A percentile compares a stretch with the other conserved stretches of the same genome.
Conservation (phyloP, 64 coral and sea anemone genomes). For the Trachythela sp. region DNA sequence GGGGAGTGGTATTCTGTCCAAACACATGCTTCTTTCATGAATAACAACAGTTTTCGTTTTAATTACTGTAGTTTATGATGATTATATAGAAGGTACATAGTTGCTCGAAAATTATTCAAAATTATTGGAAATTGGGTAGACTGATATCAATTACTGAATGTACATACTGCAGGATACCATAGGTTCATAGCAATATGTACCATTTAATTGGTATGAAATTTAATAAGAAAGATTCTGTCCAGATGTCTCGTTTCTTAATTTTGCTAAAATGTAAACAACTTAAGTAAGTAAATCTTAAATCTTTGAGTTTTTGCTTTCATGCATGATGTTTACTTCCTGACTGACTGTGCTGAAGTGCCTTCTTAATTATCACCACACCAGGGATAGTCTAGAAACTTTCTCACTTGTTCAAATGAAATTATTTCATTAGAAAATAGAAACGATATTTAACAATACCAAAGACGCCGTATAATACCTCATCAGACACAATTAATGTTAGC, state of each 20-base stretch:
- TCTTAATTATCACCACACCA: neutral
- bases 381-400: neutral
- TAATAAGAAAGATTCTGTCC: neutral
- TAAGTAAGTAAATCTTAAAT: neutral
- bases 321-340: neutral
- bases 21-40: too few relatives aligned
- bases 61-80: too few relatives aligned
- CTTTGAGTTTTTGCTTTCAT: neutral
- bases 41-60: too few relatives aligned
- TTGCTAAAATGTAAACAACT: neutral
- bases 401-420: neutral
- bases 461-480: neutral
- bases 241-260: neutral
- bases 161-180: too few relatives aligned
- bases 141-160: too few relatives aligned
- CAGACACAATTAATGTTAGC: neutral
- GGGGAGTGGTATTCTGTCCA: too few relatives aligned
- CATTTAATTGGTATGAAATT: too few relatives aligned
- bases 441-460: neutral
- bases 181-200: too few relatives aligned
- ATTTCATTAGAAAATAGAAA: neutral
- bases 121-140: too few relatives aligned
- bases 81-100: too few relatives aligned
- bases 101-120: too few relatives aligned
- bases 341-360: neutral